Evolutionary conservation across 2,113 vertebrate genomes (phyloP).

Genomic region (Ascaphus truei): DNA sequence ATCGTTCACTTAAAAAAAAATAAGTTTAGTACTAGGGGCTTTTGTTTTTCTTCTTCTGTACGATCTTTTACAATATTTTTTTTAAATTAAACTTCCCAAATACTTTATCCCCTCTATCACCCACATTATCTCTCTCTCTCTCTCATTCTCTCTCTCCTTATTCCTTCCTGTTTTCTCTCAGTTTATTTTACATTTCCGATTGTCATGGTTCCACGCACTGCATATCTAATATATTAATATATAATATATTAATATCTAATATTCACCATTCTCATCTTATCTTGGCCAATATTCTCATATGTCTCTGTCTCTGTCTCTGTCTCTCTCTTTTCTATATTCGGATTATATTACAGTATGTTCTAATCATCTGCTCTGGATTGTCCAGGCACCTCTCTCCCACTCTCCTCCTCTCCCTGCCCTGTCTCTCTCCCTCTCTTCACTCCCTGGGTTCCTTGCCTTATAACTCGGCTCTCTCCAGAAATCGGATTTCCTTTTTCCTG

Average conservation of each 20-base stretch:
- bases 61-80: background rate
- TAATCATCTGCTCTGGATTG: background rate
- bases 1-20: too few relatives aligned
- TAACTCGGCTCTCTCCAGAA: conserved; percentile 75
- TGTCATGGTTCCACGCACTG: too few relatives aligned
- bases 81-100: background rate
- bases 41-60: too few relatives aligned
- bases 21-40: too few relatives aligned
- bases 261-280: background rate
- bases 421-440: background rate
- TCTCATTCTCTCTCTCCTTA: background rate
- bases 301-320: background rate
- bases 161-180: background rate
- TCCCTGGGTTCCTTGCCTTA: conserved; percentile 20
- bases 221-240: too few relatives aligned
- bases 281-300: conserved; percentile 16
- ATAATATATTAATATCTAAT: too few relatives aligned
- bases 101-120: too few relatives aligned
- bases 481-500: conserved; percentile 99
- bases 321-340: background rate
- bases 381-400: conserved; percentile 37
- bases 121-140: too few relatives aligned
- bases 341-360: background rate
- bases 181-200: too few relatives aligned
- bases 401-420: conserved; percentile 45